These are phyloP conservation scores for Chelonoidis abingdonii DNA, from an alignment of 2,113 vertebrate genomes.

Conservation along the genomic window DNA sequence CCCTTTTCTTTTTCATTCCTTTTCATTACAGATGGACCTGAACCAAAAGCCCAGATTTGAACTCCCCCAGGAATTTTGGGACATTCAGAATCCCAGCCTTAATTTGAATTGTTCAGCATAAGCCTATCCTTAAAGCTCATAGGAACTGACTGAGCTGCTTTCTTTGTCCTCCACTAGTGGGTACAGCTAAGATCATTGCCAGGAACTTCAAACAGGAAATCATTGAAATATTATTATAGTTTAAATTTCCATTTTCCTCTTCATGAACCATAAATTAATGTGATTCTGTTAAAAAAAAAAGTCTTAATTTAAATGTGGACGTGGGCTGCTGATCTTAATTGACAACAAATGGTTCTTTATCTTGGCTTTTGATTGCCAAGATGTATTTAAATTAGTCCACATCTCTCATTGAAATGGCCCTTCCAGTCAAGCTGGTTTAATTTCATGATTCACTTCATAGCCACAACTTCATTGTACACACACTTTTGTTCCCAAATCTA, in stretches of 20 bases:
- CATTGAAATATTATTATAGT: not conserved
- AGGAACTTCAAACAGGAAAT: not conserved
- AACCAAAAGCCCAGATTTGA: not conserved
- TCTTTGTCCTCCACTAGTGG: not conserved
- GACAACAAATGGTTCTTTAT: not conserved
- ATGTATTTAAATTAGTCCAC: not conserved
- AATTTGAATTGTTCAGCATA: not conserved
- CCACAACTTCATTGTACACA: not conserved
- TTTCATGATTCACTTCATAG: not conserved
- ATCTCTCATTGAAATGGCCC: not conserved
- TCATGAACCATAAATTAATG: not conserved
- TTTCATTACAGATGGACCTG: not conserved
- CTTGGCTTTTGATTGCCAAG: not conserved
- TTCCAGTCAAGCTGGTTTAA: not conserved
- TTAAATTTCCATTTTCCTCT: not conserved
- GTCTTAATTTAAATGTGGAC: not conserved
- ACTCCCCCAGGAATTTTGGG: not conserved
- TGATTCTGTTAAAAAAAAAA: not conserved
- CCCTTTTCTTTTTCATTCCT: not conserved
- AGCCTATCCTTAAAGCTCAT: not conserved
- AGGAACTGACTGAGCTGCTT: not conserved
- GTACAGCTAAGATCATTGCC: not conserved
- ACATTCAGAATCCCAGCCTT: not conserved
- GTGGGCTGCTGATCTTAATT: not conserved
- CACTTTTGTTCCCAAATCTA: not conserved